Base-by-base conservation (phyloP, 2,888 invertebrate species). In the Oxystoma pomonae region DNA sequence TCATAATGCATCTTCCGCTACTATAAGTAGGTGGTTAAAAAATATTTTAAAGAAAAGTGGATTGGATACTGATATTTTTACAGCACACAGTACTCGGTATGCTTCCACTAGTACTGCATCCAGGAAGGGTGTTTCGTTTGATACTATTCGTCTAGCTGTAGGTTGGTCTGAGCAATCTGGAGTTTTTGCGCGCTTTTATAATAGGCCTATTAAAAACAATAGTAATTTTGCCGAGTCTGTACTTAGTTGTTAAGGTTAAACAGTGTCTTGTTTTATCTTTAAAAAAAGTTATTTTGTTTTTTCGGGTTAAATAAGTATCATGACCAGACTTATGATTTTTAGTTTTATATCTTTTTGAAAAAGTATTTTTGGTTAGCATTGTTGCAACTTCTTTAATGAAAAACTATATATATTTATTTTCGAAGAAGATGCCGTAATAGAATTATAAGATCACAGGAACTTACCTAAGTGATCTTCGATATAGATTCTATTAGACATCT, bases 51-150 rank as follows among this genome's bases (percentile, higher is more conserved):
- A 22, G 20, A 61, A 65, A 18, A 69, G 70, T 61, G 72, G 71
- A 5, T 7, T 72, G 2, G 71, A 71, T 20, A 70, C 68, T 2
- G 35, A 62, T 0, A 63, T 58, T 22, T 73, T 72, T 55, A 67
- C 67, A 16, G 68, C 71, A 0, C 63, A 73, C 35, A 70, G 68
- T 19, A 73, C 72, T 16, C 63, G 72, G 1, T 72, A 70, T 52
- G 73, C 71, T 1, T 57, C 71, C 0, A 71, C 72, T 1, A 73
- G 72, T 5, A 63, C 67, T 7, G 71, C 71, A 1, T 60, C 67
- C 16, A 16, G 69, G 55, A 60, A 55, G 18, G 71, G 69, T 2
- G 57, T 73, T 16, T 69, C 53, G 58, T 58, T 71, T 17, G 71
- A 72, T 56, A 55, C 53, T 1, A 73, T 72, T 53, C 57, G 63